Base-by-base conservation (phyloP, 2,888 invertebrate genomes). In the Drosophila buzzatii region DNA sequence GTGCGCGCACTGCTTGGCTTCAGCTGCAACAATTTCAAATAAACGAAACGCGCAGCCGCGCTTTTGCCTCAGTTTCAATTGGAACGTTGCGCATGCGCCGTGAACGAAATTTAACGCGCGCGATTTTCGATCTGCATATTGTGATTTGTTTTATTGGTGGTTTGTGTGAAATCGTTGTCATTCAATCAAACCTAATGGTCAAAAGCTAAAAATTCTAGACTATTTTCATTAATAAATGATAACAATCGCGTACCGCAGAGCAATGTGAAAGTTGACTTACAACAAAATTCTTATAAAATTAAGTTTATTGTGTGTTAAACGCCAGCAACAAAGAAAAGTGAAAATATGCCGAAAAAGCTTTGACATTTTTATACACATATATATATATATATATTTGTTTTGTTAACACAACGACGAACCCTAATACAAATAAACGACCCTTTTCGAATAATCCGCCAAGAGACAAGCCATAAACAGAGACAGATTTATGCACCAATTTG, bases 71-170 rank as follows among this genome's bases (percentile, higher is more conserved):
- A 86, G 89, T 86, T 85, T 89, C 83, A 73, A 82, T 89, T 87
- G 66, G 81, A 85, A 73, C 89, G 87, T 72, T 75, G 86, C 83
- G 85, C 88, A 66, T 85, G 86, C 85, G 88, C 72, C 67, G 72
- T 80, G 72, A 31, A 23, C 35, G 51, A 59, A 45, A 42, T 20
- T 37, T 14, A 27, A 41, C 33, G 70, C 70, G 70, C 75, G 75
- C 70, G 49, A 6, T 16, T 16, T 41, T 23, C 45, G 63, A 33
- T 58, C n/a, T 14, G 33, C n/a, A 27, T 42, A 66, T 53, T 41
- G 5, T 23, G 6, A 27, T 20, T 41, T 44, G 27, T 31, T 33
- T 42, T 47, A 4, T 27, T 16, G 10, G 9, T 31, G 49, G 49
- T 51, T 18, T 31, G 42, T 71, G 55, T 42, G 47, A 47, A 10